Conservation (phyloP, 1,140 invertebrate species). For the Leptopilina clavipes region DNA sequence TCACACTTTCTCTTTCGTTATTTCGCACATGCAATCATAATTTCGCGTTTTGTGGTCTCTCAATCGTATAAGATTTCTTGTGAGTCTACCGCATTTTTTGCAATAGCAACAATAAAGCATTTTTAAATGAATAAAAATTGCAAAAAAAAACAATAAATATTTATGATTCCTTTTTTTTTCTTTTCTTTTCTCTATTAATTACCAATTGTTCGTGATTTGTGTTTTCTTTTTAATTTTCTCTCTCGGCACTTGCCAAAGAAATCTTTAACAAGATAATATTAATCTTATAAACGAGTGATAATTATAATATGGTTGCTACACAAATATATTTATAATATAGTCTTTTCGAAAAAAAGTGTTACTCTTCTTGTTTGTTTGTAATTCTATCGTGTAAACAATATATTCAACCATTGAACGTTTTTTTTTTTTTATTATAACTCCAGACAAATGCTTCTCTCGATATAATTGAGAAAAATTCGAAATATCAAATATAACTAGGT, state of each 20-base stretch:
- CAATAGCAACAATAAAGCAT: constrained; percentile 33
- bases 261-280: constrained; percentile 6
- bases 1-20: not conserved
- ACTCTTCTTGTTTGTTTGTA: not conserved
- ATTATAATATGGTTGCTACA: constrained; percentile 5
- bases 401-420: constrained; percentile 9
- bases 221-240: not conserved
- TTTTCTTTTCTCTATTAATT: too few relatives aligned
- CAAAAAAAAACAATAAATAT: constrained; percentile 32
- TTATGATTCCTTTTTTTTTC: not conserved
- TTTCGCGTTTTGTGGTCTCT: constrained; percentile 19
- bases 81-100: constrained; percentile 20
- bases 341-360: not conserved
- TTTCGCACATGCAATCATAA: constrained; percentile 37
- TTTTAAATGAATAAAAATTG: constrained; percentile 29
- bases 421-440: not conserved
- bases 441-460: not conserved
- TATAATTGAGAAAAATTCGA: not conserved
- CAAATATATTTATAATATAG: not conserved
- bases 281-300: constrained; percentile 9
- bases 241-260: constrained; percentile 8
- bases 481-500: not conserved
- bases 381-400: constrained; percentile 20
- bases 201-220: constrained; percentile 32
- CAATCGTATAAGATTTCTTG: not conserved